phyloP scores from a whole-genome alignment of 1,140 invertebrate genomes.

The Bathynomus jamesi region DNA sequence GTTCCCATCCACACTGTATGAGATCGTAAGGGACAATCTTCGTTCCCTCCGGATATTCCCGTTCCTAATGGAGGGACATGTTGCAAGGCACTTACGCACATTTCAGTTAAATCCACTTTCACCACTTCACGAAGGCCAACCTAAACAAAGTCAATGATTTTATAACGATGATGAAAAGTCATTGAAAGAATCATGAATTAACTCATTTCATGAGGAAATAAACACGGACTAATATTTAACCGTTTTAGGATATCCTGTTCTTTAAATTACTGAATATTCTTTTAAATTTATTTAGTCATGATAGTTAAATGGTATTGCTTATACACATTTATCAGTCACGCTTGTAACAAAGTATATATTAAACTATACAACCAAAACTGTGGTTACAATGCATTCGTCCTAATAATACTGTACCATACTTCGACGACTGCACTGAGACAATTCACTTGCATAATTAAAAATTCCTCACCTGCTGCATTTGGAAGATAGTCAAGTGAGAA shows the following conservation, averaged over 20 bases:
- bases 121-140: conserved; percentile 66
- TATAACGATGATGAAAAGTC: background rate
- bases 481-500: conserved; percentile 69
- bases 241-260: too few relatives aligned
- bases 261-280: too few relatives aligned
- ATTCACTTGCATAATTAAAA: too few relatives aligned
- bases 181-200: background rate
- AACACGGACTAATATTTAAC: too few relatives aligned
- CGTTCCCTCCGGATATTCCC: conserved; percentile 46
- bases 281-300: too few relatives aligned
- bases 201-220: background rate
- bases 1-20: conserved; percentile 83
- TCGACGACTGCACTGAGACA: too few relatives aligned
- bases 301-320: too few relatives aligned
- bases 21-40: conserved; percentile 31
- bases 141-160: conserved; percentile 4
- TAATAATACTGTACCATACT: too few relatives aligned
- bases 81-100: conserved; percentile 70
- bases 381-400: too few relatives aligned
- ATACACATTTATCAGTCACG: too few relatives aligned
- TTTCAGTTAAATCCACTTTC: conserved; percentile 67
- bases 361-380: too few relatives aligned
- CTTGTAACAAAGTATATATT: too few relatives aligned
- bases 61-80: conserved; percentile 45
- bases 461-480: conserved; percentile 54